Conservation (phyloP, 2,113 vertebrate species). For the Opisthocomus hoazin region DNA sequence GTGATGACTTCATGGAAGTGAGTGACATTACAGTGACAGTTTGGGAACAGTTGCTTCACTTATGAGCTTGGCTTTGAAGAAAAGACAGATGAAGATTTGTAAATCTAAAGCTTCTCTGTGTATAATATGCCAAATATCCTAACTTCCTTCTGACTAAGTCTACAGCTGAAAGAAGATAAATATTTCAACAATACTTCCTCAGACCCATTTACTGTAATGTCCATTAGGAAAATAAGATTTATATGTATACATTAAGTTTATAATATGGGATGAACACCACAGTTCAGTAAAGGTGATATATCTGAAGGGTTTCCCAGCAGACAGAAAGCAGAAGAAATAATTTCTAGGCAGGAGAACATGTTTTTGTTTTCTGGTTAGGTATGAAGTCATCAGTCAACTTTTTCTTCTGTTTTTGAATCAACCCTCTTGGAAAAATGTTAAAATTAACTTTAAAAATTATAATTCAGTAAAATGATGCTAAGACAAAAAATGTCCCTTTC, state of each 20-base stretch:
- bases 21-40: background rate
- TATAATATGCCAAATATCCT: background rate
- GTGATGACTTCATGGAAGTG: background rate
- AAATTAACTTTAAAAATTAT: background rate
- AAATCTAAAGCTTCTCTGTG: background rate
- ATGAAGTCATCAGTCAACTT: background rate
- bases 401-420: background rate
- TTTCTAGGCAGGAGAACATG: background rate
- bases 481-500: background rate
- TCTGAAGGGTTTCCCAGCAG: background rate
- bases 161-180: background rate
- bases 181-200: background rate
- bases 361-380: background rate
- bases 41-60: conserved; percentile 6
- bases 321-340: background rate
- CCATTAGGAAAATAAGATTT: background rate
- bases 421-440: background rate
- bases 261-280: background rate
- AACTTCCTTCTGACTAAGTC: background rate
- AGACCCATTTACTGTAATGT: background rate
- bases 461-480: background rate
- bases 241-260: background rate
- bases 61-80: background rate
- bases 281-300: background rate
- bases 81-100: background rate